Base-by-base conservation (phyloP, 1,140 invertebrate species). In the Hyles euphorbiae region DNA sequence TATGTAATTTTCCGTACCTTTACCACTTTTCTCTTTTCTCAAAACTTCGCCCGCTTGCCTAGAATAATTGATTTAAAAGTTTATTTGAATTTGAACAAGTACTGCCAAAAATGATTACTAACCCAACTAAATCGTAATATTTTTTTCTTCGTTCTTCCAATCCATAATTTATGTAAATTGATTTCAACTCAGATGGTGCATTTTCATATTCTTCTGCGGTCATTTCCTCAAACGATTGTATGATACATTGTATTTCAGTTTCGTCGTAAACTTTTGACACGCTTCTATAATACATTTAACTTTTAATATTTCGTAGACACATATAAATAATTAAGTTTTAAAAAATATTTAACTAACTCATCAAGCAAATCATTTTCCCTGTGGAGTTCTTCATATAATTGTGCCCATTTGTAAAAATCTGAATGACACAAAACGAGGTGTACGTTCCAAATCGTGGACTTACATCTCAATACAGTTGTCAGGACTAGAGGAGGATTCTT, bases 341-440 rank as follows among this genome's bases (percentile, higher is more conserved):
- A 22, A 22, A 22, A 22, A 22, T 22, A 22, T 22, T 22, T 0
- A 22, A 22, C 83, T 75, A 67, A 88, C 84, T 83, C 77, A 12
- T 76, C 73, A 32, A 72, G 36, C 5, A 67, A 44, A 36, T 84
- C 83, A 40, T 63, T 68, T 57, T 84, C 77, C 47, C 65, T 56
- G 45, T 74, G 76, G 32, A 58, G 53, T 58, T 88, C 81, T 60
- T 86, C 83, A 48, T 79, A 79, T 5, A 63, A 32, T 56, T 81
- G 76, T 22, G 68, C 75, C 83, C 85, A 88, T 65, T 76, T 83
- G 47, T 54, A 61, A 54, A 86, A 85, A 62, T 81, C 82, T 8
- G 81, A 77, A 34, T 88, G 81, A 59, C 82, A 85, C 5, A 88
- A 57, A 9, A 87, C 65, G 7, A 86, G 60, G 63, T 85, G 78